Percentiles rank a stretch among this genome's conserved stretches.
Conservation (phyloP, 2,797 vertebrate genomes). For the Cyprinodon diabolis region DNA sequence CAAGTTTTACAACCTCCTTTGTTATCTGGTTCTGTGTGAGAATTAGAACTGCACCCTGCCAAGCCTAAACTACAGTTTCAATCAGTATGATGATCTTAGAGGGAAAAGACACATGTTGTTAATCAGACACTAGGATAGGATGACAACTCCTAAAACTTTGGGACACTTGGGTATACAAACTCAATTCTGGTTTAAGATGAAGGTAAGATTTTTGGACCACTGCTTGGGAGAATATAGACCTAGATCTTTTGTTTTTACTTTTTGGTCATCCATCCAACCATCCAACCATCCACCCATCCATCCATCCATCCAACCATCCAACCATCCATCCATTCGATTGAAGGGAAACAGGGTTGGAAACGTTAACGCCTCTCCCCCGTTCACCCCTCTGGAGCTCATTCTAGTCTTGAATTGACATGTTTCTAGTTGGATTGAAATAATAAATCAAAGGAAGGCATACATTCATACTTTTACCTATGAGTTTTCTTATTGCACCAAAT, state of each 20-base stretch:
- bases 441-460: neutral
- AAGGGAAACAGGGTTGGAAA: neutral
- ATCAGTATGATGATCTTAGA: conserved; percentile 19
- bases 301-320: neutral
- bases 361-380: neutral
- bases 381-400: neutral
- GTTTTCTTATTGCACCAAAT: neutral
- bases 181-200: neutral
- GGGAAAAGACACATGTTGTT: conserved; percentile 15
- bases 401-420: neutral
- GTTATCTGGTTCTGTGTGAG: conserved; percentile 75
- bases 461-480: neutral
- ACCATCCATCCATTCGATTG: neutral
- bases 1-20: conserved; percentile 76
- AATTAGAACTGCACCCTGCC: conserved; percentile 61
- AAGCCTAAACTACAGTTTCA: conserved; percentile 36
- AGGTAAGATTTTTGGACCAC: neutral
- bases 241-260: neutral
- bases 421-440: neutral
- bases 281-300: no score
- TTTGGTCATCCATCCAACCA: no score
- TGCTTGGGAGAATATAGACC: neutral
- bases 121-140: conserved; percentile 14
- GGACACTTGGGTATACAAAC: conserved; percentile 6
- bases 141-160: conserved; percentile 16